Evolutionary conservation across 2,797 vertebrate species (phyloP), one percentile per base, ranked within the genome.

Genomic region (Cygnus olor): DNA sequence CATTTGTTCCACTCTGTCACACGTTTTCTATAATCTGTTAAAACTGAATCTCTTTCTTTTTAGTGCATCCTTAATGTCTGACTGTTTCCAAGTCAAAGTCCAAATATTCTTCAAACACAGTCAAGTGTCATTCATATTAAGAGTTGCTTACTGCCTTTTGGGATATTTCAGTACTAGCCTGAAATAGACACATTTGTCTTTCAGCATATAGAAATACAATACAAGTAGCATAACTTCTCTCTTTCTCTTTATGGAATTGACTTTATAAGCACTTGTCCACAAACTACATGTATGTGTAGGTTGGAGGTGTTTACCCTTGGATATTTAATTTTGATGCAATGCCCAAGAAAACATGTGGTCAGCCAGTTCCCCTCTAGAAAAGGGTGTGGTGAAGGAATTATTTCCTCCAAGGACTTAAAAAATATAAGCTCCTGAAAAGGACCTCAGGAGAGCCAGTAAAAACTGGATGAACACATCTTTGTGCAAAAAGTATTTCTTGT

Each of bases 41-140:
- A 91, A 94, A 91, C 92, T 42, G 0, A 54, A 66, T 68, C 44
- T 80, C 57, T 80, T 80, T 36, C 28, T 82, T 94, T 92, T 74
- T 73, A 89, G 80, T 88, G 30, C 30, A 71, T 88, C 65, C 24
- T 24, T 80, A 57, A 74, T 83, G 66, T 51, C 34, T 95, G 66
- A 76, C 30, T 69, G n/a, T 19, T 88, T 95, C 74, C 51, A 96
- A 95, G 85, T 79, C 85, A 76, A 94, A 93, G 69, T 81, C 86
- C 83, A 94, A 88, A 88, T 88, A 73, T 66, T 86, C 90, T 90
- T 94, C 90, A 81, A 81, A 69, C 24, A 9, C 80, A 84, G 91
- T 85, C 92, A 94, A 92, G 51, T 72, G 69, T 93, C 80, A 93
- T 76, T 94, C 69, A 76, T 36, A 15, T 47, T 40, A 89, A 85